Evolutionary conservation across 2,888 invertebrate genomes (phyloP).

Genomic region (Elmis aenea): DNA sequence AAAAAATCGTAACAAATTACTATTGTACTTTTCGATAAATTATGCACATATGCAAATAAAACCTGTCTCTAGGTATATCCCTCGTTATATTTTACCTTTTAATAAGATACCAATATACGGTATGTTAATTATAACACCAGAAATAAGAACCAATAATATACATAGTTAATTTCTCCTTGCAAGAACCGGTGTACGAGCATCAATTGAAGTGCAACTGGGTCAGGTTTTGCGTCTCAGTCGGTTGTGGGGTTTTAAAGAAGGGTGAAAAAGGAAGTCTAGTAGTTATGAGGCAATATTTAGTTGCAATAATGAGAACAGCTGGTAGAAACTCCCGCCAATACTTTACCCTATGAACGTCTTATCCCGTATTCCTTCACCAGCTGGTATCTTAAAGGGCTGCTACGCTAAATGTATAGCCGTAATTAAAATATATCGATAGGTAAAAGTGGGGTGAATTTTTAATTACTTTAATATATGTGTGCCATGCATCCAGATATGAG

Average conservation of each 20-base stretch:
- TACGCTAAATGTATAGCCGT: slow-evolving; percentile 21
- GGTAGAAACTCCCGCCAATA: slow-evolving; percentile 21
- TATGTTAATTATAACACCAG: slow-evolving; percentile 21
- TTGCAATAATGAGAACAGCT: slow-evolving; percentile 20
- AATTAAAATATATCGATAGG: slow-evolving; percentile 24
- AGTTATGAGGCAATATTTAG: slow-evolving; percentile 5
- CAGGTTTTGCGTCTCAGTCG: too few relatives aligned
- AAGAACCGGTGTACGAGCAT: slow-evolving; percentile 17
- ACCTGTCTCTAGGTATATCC: slow-evolving; percentile 14
- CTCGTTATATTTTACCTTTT: slow-evolving; percentile 12
- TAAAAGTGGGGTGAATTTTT: slow-evolving; percentile 20
- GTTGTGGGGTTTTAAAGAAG: slow-evolving; percentile 4
- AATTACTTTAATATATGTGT: slow-evolving; percentile 18
- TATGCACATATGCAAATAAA: slow-evolving; percentile 20
- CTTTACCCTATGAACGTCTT: slow-evolving; percentile 21
- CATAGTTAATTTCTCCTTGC: slow-evolving; percentile 19
- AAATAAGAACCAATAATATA: slow-evolving; percentile 23
- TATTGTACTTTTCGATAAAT: slow-evolving; percentile 19
- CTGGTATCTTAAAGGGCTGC: slow-evolving; percentile 22
- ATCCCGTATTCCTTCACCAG: slow-evolving; percentile 23
- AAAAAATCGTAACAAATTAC: slow-evolving; percentile 19
- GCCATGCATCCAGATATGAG: too few relatives aligned
- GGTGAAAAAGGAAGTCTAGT: slow-evolving; percentile 11
- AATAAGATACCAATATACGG: slow-evolving; percentile 18
- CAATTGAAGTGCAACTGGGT: too few relatives aligned